phyloP scores from a whole-genome alignment of 30 jellyfish, hydroid and myxozoan genomes.

The Turritopsis dohrnii region DNA sequence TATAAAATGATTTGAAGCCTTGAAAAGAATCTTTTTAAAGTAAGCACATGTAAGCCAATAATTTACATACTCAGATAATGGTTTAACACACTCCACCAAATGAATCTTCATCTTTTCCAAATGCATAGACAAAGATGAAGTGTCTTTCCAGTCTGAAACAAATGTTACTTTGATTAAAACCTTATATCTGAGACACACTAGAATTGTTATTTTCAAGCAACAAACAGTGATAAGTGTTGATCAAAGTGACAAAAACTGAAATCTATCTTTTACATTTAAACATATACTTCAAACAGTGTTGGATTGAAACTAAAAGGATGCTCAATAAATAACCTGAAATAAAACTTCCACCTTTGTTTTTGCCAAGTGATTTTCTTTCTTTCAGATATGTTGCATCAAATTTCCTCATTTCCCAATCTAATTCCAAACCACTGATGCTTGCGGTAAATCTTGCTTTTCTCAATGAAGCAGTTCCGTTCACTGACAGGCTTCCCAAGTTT shows the following conservation, averaged over 20 bases:
- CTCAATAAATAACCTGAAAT: no score
- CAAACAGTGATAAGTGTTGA: no score
- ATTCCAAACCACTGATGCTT: constrained; percentile 79
- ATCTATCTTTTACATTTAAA: no score
- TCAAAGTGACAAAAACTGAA: no score
- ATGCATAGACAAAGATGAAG: constrained; percentile 57
- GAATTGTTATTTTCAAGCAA: no score
- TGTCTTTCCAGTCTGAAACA: constrained; percentile 4
- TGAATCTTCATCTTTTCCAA: constrained; percentile 46
- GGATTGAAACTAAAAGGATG: no score
- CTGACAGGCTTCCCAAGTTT: background rate
- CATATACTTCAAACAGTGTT: no score
- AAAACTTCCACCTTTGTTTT: background rate
- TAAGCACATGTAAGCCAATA: no score
- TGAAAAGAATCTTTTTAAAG: no score
- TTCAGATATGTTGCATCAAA: constrained; percentile 41
- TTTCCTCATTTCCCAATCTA: constrained; percentile 42
- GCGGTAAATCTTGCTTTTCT: constrained; percentile 57
- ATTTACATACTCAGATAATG: background rate
- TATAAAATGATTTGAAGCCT: background rate
- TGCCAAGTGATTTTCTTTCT: background rate
- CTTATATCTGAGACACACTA: no score
- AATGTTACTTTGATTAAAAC: background rate
- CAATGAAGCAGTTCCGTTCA: constrained; percentile 47
- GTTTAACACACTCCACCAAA: constrained; percentile 47